Base-by-base conservation (phyloP, 1,140 invertebrate species). In the Mactra quadrangularis region DNA sequence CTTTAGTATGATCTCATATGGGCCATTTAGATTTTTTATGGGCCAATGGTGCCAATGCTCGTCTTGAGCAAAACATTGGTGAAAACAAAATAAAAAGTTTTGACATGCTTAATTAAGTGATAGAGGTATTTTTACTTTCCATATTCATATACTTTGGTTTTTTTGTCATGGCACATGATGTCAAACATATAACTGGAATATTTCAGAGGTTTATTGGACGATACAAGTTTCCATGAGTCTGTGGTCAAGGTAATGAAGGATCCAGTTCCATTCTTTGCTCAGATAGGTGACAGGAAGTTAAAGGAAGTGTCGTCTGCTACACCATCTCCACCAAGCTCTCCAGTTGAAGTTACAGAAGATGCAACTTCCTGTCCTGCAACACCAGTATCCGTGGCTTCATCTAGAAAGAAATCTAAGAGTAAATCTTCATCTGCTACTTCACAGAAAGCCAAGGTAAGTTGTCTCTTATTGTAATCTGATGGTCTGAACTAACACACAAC, bases 141-240 rank as follows among this genome's bases (percentile, higher is more conserved):
- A n/a, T n/a, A n/a, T n/a, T n/a, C n/a, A n/a, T n/a, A n/a, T n/a
- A n/a, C n/a, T n/a, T n/a, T n/a, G n/a, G n/a, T n/a, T n/a, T n/a
- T n/a, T n/a, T n/a, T n/a, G n/a, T n/a, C n/a, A n/a, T n/a, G n/a
- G n/a, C n/a, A n/a, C n/a, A n/a, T n/a, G n/a, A n/a, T n/a, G n/a
- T n/a, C n/a, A n/a, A n/a, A n/a, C n/a, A n/a, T n/a, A n/a, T n/a
- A n/a, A n/a, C n/a, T n/a, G n/a, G 6, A 41, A 52, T 83, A 52
- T 83, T 83, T 15, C 87, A 93, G 92, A 83, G 90, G 89, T 33
- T 71, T 93, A 27, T 84, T 93, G 52, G 90, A 92, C 77, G 92
- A 93, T 76, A 85, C 85, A 11, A 84, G 87, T 41, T 93, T 93
- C 86, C 87, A 88, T 62, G 85, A 89, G 35, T 85, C 90, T 9